Evolutionary conservation across 2,113 vertebrate genomes (phyloP).

Genomic region (Microcebus jonahi): DNA sequence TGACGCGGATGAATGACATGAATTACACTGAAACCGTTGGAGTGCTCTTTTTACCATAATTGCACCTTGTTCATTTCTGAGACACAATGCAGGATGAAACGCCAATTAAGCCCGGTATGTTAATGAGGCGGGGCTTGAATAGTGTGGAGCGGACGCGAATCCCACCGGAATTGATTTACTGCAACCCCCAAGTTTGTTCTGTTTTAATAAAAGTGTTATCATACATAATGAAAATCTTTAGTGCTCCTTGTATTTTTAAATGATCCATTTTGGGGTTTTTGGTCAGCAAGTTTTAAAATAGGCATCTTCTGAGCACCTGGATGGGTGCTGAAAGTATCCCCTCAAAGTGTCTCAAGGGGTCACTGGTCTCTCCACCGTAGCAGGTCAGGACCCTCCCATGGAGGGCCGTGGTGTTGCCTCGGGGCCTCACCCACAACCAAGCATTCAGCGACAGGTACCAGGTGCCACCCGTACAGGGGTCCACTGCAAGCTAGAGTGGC

Average conservation of each 20-base stretch:
- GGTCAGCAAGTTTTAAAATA: conserved; percentile 62
- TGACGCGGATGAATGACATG: conserved; percentile 86
- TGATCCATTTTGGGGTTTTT: neutral
- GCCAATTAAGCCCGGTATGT: conserved; percentile 87
- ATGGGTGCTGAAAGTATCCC: neutral
- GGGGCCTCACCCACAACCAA: accelerated
- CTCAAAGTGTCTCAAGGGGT: neutral
- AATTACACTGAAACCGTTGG: conserved; percentile 78
- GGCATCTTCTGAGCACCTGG: conserved; percentile 29
- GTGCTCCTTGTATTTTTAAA: conserved; percentile 53
- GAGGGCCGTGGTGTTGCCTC: too few species aligned
- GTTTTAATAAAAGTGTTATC: conserved; percentile 76
- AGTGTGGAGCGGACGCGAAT: conserved; percentile 80
- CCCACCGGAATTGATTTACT: conserved; percentile 80
- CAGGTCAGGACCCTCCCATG: neutral
- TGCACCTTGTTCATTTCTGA: conserved; percentile 87
- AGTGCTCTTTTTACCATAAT: conserved; percentile 86
- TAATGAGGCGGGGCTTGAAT: conserved; percentile 86
- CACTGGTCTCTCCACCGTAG: accelerated
- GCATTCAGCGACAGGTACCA: too few species aligned
- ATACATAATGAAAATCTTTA: conserved; percentile 66
- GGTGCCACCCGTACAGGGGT: accelerated
- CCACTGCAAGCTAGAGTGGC: too few species aligned
- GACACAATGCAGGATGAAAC: conserved; percentile 88
- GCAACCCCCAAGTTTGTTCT: conserved; percentile 81